Percentiles rank a stretch among this genome's conserved stretches.
phyloP scores from a whole-genome alignment of 2,113 vertebrate genomes.

The Hydrochoerus hydrochaeris region DNA sequence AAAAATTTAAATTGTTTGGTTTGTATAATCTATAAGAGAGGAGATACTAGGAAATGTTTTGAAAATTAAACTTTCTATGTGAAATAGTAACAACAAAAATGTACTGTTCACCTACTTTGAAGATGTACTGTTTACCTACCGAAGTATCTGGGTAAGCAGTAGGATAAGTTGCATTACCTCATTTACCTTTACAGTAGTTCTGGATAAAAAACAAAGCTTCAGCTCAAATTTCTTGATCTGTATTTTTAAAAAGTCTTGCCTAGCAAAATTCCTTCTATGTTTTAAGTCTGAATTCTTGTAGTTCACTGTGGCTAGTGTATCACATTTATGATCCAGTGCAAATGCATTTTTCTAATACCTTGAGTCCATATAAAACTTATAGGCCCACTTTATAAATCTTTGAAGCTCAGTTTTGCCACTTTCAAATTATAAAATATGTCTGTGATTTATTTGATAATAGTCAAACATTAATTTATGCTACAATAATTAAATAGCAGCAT shows the following conservation, averaged over 20 bases:
- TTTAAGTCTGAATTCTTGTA: neutral
- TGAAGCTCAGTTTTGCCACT: neutral
- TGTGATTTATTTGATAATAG: neutral
- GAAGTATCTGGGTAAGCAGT: neutral
- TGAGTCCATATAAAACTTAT: neutral
- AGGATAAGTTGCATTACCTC: neutral
- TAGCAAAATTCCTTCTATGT: conserved; percentile 2
- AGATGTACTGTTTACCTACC: neutral
- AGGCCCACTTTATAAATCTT: neutral
- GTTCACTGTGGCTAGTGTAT: neutral
- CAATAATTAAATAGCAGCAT: neutral
- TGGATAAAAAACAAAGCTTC: neutral
- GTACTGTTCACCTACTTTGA: neutral
- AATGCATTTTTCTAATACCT: neutral
- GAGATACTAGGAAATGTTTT: neutral
- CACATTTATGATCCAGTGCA: neutral
- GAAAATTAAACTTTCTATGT: neutral
- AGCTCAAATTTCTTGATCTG: neutral
- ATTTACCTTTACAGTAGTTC: neutral
- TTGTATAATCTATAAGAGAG: neutral
- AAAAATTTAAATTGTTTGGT: conserved; percentile 7
- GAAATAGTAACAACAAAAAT: conserved; percentile 7
- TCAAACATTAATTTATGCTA: neutral
- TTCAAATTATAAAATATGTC: neutral
- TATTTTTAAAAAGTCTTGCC: neutral